Conservation (phyloP, 2,113 vertebrate genomes). For the Thamnophis sirtalis region DNA sequence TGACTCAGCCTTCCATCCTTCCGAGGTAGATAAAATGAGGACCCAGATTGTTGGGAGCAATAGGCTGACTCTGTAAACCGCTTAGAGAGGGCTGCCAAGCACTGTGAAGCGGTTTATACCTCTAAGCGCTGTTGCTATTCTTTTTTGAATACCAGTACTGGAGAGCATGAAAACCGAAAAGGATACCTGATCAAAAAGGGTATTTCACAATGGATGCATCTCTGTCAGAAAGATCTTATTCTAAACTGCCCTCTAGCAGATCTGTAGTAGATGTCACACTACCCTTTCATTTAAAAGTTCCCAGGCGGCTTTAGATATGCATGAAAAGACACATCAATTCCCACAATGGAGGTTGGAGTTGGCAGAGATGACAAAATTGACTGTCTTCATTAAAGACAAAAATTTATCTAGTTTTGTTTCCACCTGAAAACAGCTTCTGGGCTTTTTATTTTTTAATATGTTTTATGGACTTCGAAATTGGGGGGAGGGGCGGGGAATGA, state of each 20-base stretch:
- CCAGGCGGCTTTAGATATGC: background rate
- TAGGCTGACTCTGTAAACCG: background rate
- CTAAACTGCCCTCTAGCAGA: background rate
- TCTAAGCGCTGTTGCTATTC: background rate
- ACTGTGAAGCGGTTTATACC: background rate
- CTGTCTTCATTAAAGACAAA: too few species aligned
- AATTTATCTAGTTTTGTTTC: background rate
- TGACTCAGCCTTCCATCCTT: background rate
- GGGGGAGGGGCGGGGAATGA: background rate
- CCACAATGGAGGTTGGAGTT: background rate
- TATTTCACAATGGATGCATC: background rate
- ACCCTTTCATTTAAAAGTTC: background rate
- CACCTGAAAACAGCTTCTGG: background rate
- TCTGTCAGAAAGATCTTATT: background rate
- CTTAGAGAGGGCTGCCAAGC: background rate
- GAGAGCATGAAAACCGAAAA: background rate
- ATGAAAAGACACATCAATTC: background rate
- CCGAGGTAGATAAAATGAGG: background rate
- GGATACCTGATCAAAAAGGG: background rate
- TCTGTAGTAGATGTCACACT: background rate
- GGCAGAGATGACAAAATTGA: background rate
- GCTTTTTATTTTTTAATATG: background rate
- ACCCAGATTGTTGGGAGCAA: background rate
- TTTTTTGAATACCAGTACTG: background rate
- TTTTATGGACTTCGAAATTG: background rate